phyloP scores from a whole-genome alignment of 2,113 vertebrate genomes.

The Larimichthys polyactis region DNA sequence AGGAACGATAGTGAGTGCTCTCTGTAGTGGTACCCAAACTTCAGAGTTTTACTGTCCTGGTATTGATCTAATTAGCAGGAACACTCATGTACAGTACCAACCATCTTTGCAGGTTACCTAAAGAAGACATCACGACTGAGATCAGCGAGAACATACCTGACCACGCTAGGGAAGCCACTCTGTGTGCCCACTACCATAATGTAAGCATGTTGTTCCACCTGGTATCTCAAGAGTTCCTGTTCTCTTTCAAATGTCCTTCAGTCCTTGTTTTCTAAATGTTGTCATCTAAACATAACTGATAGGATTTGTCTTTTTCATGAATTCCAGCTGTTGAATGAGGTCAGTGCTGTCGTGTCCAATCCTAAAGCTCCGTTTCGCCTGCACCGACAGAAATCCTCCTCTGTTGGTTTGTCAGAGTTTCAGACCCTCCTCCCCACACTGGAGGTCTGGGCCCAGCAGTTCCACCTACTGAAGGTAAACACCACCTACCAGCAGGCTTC shows the following conservation, averaged over 20 bases:
- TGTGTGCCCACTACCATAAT: constrained; percentile 23
- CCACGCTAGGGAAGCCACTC: neutral
- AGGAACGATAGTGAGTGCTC: constrained; percentile 17
- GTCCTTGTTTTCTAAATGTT: neutral
- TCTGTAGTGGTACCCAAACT: neutral
- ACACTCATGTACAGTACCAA: too few relatives aligned
- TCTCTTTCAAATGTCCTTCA: too few relatives aligned
- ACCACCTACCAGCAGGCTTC: neutral
- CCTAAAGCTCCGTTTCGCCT: constrained; percentile 81
- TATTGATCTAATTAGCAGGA: neutral
- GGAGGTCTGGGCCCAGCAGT: constrained; percentile 90
- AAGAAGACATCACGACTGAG: constrained; percentile 25
- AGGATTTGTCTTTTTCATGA: neutral
- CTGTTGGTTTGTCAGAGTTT: constrained; percentile 73
- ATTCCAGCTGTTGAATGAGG: constrained; percentile 84
- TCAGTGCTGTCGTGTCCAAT: constrained; percentile 82
- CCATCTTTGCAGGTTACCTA: constrained; percentile 30
- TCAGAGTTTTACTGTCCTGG: neutral
- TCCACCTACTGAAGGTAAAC: constrained; percentile 86
- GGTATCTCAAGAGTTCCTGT: accelerated
- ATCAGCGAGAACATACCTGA: constrained; percentile 21
- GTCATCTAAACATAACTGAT: neutral
- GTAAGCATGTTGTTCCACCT: constrained; percentile 17
- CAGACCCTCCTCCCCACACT: constrained; percentile 85
- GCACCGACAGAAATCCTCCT: constrained; percentile 72